phyloP scores from a whole-genome alignment of 1,140 invertebrate species.

The Drosophila setifemur region DNA sequence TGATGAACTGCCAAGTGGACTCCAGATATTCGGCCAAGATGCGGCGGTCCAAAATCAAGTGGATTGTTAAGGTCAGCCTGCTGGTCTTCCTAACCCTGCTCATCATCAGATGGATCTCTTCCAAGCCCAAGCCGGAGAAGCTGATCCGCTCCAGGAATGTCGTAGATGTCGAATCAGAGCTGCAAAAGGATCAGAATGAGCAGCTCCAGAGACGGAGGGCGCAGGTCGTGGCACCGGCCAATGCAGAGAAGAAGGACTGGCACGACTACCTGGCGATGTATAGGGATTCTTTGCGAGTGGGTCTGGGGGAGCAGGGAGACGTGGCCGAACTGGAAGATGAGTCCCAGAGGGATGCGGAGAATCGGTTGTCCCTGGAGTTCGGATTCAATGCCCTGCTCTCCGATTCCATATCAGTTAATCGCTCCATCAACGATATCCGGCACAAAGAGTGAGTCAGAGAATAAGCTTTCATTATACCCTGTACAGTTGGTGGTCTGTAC shows the following conservation, averaged over 20 bases:
- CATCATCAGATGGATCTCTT: slow-evolving; percentile 73
- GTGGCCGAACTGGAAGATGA: slow-evolving; percentile 87
- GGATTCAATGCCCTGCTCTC: slow-evolving; percentile 95
- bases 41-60: slow-evolving; percentile 77
- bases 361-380: slow-evolving; percentile 82
- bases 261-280: slow-evolving; percentile 91
- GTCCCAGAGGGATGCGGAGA: slow-evolving; percentile 86
- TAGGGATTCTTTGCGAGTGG: slow-evolving; percentile 86
- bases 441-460: slow-evolving; percentile 88
- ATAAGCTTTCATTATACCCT: no score
- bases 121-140: slow-evolving; percentile 40
- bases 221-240: slow-evolving; percentile 83
- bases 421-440: slow-evolving; percentile 92
- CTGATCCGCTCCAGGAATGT: background rate
- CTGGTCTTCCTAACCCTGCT: slow-evolving; percentile 58
- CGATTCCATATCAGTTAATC: slow-evolving; percentile 93
- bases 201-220: background rate
- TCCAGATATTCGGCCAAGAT: slow-evolving; percentile 50
- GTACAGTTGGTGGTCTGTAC: no score
- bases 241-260: slow-evolving; percentile 86
- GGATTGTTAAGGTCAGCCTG: slow-evolving; percentile 64
- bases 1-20: no score
- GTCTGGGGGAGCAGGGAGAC: slow-evolving; percentile 90
- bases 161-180: background rate
- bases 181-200: background rate